These are phyloP conservation scores for Ruditapes philippinarum DNA, from an alignment of 1,140 invertebrate genomes.

Conservation along the genomic window DNA sequence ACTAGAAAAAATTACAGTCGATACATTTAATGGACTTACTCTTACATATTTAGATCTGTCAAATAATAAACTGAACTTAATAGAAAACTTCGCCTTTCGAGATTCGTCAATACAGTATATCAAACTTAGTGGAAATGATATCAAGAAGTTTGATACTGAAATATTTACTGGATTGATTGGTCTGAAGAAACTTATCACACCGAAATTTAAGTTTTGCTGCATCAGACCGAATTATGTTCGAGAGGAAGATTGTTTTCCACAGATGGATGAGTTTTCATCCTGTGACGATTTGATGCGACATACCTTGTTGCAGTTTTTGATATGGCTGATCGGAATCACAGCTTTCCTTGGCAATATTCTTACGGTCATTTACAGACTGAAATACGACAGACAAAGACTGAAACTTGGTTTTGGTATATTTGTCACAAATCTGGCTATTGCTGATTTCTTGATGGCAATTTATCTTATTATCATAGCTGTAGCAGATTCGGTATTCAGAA, in stretches of 20 bases:
- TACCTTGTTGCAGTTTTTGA: slow-evolving; percentile 63
- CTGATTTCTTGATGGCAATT: slow-evolving; percentile 83
- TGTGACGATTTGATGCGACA: slow-evolving; percentile 73
- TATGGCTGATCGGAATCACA: slow-evolving; percentile 75
- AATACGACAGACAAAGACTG: slow-evolving; percentile 45
- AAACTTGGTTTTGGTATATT: slow-evolving; percentile 73
- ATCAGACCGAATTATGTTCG: slow-evolving; percentile 55
- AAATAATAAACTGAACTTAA: slow-evolving; percentile 28
- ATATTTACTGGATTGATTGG: slow-evolving; percentile 27
- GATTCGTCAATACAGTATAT: slow-evolving; percentile 47
- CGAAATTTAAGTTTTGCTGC: slow-evolving; percentile 75
- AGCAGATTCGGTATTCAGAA: slow-evolving; percentile 75
- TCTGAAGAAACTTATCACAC: slow-evolving; percentile 62
- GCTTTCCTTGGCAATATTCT: slow-evolving; percentile 71
- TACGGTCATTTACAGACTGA: slow-evolving; percentile 66
- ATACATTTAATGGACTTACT: slow-evolving; percentile 46
- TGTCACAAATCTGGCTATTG: slow-evolving; percentile 79
- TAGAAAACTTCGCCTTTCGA: slow-evolving; percentile 55
- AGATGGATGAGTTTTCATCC: slow-evolving; percentile 72
- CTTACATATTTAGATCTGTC: slow-evolving; percentile 55
- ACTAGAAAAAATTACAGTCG: not conserved
- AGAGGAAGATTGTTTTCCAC: slow-evolving; percentile 69
- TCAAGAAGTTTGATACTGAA: slow-evolving; percentile 49
- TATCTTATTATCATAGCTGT: slow-evolving; percentile 81
- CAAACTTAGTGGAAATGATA: slow-evolving; percentile 60